These are phyloP conservation scores for Temnothorax rugatulus DNA, from an alignment of 2,888 invertebrate species.

Conservation along the genomic window DNA sequence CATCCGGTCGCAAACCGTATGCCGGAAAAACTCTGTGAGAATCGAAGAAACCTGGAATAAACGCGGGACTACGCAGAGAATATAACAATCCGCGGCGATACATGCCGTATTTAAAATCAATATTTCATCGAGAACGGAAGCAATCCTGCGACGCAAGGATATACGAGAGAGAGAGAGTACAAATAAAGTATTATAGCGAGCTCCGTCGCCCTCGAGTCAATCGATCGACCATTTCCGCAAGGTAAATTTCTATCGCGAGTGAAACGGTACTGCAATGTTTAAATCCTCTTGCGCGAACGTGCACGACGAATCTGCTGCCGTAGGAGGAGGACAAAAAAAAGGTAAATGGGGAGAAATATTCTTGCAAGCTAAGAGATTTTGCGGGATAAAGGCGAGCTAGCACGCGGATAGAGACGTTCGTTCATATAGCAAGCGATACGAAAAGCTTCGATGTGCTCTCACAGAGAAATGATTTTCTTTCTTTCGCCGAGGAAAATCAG, in stretches of 20 bases:
- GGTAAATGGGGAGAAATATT: slow-evolving; percentile 41
- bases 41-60: slow-evolving; percentile 14
- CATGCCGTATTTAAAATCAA: slow-evolving; percentile 50
- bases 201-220: slow-evolving; percentile 52
- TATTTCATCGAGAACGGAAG: slow-evolving; percentile 52
- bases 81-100: slow-evolving; percentile 53
- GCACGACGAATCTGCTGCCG: slow-evolving; percentile 33
- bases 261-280: slow-evolving; percentile 46
- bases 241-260: slow-evolving; percentile 47
- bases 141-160: slow-evolving; percentile 48
- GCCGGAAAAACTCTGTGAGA: background rate
- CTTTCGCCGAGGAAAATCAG: slow-evolving; percentile 32
- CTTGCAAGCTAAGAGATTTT: slow-evolving; percentile 55
- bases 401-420: slow-evolving; percentile 27
- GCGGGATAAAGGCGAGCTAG: slow-evolving; percentile 28
- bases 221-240: slow-evolving; percentile 53
- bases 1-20: slow-evolving; percentile 11
- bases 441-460: slow-evolving; percentile 16
- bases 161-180: slow-evolving; percentile 35
- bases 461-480: slow-evolving; percentile 34
- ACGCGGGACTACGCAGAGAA: background rate
- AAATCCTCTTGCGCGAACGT: slow-evolving; percentile 48
- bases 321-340: background rate
- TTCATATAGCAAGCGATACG: slow-evolving; percentile 29
- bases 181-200: slow-evolving; percentile 54